These are phyloP conservation scores for Pristis pectinata DNA, from an alignment of 2,797 vertebrate species.

Conservation along the genomic window DNA sequence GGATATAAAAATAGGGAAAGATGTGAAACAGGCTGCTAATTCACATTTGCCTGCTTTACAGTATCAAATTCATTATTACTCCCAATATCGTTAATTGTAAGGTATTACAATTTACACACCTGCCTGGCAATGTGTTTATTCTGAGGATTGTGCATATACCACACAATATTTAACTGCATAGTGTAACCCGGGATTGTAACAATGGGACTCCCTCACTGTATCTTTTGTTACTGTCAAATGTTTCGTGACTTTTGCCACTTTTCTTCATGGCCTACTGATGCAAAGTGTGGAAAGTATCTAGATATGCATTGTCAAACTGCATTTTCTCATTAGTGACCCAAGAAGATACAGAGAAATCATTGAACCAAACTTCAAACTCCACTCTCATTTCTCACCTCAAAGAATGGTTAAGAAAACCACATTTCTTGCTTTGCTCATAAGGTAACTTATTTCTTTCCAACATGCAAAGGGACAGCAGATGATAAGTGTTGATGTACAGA, in stretches of 20 bases:
- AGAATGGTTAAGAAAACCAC: too few relatives aligned
- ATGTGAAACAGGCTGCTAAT: neutral
- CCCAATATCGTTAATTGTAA: neutral
- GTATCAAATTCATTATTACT: neutral
- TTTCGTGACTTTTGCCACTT: neutral
- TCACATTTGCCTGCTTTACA: neutral
- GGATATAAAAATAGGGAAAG: neutral
- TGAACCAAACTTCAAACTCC: too few relatives aligned
- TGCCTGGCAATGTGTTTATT: neutral
- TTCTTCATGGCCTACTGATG: neutral
- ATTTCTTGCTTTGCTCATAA: too few relatives aligned
- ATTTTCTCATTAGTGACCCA: too few relatives aligned
- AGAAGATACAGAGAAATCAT: too few relatives aligned
- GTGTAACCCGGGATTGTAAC: neutral
- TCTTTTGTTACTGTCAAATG: neutral
- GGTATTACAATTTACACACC: neutral
- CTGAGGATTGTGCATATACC: neutral
- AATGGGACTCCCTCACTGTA: neutral
- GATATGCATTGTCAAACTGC: too few relatives aligned
- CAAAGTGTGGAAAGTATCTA: neutral
- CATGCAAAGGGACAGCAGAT: too few relatives aligned
- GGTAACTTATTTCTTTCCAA: too few relatives aligned
- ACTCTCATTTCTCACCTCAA: too few relatives aligned
- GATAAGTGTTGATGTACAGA: too few relatives aligned
- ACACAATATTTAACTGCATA: constrained; percentile 1